phyloP scores from a whole-genome alignment of 2,888 invertebrate species.

The Pseudococcus viburni region DNA sequence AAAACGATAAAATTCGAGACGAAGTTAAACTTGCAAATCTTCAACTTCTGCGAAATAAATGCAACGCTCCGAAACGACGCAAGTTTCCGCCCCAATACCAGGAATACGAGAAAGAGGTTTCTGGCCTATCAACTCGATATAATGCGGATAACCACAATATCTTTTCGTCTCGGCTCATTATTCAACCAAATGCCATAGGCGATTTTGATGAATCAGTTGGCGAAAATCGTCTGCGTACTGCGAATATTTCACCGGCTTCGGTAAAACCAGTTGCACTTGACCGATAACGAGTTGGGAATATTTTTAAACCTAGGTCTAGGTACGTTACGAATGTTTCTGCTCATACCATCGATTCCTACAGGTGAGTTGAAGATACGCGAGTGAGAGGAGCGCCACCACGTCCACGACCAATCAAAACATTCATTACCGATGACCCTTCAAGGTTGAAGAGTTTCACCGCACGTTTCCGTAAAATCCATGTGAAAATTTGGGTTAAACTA shows the following conservation, averaged over 20 bases:
- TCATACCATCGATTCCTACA: not conserved
- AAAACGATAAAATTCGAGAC: not conserved
- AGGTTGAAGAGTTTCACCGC: slow-evolving; percentile 20
- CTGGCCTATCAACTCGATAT: slow-evolving; percentile 21
- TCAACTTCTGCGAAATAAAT: not conserved
- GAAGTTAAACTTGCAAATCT: not conserved
- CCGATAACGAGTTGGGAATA: slow-evolving; percentile 16
- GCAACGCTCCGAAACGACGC: not conserved
- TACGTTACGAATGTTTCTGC: not conserved
- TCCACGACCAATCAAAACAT: slow-evolving; percentile 17
- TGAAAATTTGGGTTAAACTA: slow-evolving; percentile 23
- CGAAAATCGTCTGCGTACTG: slow-evolving; percentile 28
- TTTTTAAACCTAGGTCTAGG: not conserved
- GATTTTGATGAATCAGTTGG: slow-evolving; percentile 25
- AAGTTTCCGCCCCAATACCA: not conserved
- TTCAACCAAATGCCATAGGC: slow-evolving; percentile 13
- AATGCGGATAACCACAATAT: slow-evolving; percentile 26
- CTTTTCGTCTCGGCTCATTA: slow-evolving; percentile 39
- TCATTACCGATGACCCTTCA: slow-evolving; percentile 47
- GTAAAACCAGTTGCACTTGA: slow-evolving; percentile 22
- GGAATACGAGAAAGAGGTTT: slow-evolving; percentile 12
- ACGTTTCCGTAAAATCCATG: not conserved
- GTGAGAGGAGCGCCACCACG: not conserved
- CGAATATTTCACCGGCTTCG: slow-evolving; percentile 24
- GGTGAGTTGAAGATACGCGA: not conserved